These are phyloP conservation scores for Brachyopa scutellaris DNA, from an alignment of 2,888 invertebrate genomes.

Conservation along the genomic window DNA sequence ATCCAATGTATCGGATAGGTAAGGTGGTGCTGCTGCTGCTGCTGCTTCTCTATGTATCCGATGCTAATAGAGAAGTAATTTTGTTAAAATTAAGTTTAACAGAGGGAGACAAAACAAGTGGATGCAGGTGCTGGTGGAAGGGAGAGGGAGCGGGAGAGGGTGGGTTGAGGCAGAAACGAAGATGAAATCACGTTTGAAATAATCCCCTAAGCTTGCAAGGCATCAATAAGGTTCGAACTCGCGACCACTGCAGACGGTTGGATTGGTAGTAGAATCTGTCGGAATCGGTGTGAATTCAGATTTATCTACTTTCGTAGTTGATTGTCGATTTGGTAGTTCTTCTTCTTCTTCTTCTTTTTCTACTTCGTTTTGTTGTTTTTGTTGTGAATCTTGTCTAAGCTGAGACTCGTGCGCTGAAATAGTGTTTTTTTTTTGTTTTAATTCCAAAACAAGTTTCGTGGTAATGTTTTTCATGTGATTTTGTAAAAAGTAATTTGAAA, in stretches of 20 bases:
- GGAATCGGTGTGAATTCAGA: constrained; percentile 11
- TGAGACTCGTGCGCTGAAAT: background rate
- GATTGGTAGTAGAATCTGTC: constrained; percentile 10
- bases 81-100: constrained; percentile 17
- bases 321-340: too few relatives aligned
- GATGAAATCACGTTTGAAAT: constrained; percentile 58
- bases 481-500: constrained; percentile 10
- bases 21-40: background rate
- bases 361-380: background rate
- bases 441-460: constrained; percentile 22
- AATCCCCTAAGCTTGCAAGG: constrained; percentile 52
- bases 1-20: too few relatives aligned
- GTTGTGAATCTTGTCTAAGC: background rate
- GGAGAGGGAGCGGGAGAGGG: background rate
- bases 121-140: too few relatives aligned
- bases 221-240: constrained; percentile 70
- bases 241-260: constrained; percentile 52
- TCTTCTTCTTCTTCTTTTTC: too few relatives aligned
- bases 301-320: background rate
- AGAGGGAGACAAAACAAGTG: background rate
- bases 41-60: constrained; percentile 8
- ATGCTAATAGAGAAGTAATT: constrained; percentile 49
- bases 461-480: background rate
- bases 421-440: background rate
- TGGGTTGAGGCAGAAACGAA: constrained; percentile 16